Evolutionary conservation across 2,113 vertebrate genomes (phyloP).

Genomic region (Trogon melanurus): DNA sequence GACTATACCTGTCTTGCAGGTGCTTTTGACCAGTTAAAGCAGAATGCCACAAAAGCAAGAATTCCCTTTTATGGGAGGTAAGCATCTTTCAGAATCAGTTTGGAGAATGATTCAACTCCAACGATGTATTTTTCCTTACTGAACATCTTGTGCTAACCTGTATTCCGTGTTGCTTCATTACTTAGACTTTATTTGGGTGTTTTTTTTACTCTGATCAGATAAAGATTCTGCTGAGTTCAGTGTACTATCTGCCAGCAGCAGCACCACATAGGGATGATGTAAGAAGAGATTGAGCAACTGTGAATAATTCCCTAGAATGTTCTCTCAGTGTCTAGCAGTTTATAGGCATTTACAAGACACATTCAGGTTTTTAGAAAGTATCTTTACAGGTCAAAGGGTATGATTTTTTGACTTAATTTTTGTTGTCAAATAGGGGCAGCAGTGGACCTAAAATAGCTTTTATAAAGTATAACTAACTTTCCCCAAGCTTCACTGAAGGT

Average conservation of each 20-base stretch:
- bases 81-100: constrained; percentile 27
- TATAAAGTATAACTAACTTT: not conserved
- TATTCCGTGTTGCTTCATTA: not conserved
- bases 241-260: not conserved
- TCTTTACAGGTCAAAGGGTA: not conserved
- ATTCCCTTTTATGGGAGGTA: constrained; percentile 99
- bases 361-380: not conserved
- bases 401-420: not conserved
- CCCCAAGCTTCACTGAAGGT: not conserved
- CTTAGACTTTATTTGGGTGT: not conserved
- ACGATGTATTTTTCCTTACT: not conserved
- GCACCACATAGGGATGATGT: not conserved
- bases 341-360: not conserved
- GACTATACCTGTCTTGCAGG: constrained; percentile 77
- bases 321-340: not conserved
- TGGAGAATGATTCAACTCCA: not conserved
- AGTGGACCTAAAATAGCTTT: not conserved
- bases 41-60: constrained; percentile 99
- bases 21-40: constrained; percentile 98
- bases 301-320: not conserved
- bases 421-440: not conserved
- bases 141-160: not conserved
- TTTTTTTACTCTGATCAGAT: not conserved
- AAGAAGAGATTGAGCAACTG: not conserved
- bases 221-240: not conserved